Percentiles rank a stretch among this genome's conserved stretches.
Evolutionary conservation across 2,797 vertebrate genomes (phyloP).

Genomic region (Acanthornis magna): DNA sequence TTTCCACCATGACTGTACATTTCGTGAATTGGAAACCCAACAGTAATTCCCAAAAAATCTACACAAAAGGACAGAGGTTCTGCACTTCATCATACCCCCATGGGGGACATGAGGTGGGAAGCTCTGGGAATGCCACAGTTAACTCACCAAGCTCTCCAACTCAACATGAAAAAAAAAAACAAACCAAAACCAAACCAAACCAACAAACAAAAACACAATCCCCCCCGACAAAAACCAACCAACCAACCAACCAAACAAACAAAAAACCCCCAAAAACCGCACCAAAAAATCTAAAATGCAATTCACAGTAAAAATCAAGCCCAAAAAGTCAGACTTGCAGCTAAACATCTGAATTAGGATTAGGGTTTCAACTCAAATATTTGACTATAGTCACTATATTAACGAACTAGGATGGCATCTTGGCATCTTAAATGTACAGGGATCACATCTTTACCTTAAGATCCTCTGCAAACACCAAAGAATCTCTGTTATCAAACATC

Average conservation of each 20-base stretch:
- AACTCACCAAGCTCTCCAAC: background rate
- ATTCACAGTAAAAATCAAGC: background rate
- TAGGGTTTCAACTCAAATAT: background rate
- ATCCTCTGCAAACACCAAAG: background rate
- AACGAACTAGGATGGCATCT: background rate
- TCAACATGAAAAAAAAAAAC: too few relatives aligned
- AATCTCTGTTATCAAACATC: background rate
- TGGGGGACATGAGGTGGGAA: background rate
- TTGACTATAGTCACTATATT: background rate
- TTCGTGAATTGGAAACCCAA: background rate
- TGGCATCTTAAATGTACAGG: background rate
- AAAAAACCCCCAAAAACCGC: background rate
- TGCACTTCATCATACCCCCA: background rate
- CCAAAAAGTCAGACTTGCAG: background rate
- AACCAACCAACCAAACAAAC: too few relatives aligned
- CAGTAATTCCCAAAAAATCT: background rate
- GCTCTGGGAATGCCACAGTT: background rate
- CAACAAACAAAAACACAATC: too few relatives aligned
- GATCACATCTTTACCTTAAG: background rate
- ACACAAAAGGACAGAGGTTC: background rate
- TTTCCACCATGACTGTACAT: fast-evolving
- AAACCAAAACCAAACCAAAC: too few relatives aligned
- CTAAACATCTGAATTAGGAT: background rate
- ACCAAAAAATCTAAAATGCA: background rate
- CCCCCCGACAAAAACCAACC: too few relatives aligned